Evolutionary conservation across 2,113 vertebrate genomes (phyloP).

Genomic region (Malurus alboscapulatus): DNA sequence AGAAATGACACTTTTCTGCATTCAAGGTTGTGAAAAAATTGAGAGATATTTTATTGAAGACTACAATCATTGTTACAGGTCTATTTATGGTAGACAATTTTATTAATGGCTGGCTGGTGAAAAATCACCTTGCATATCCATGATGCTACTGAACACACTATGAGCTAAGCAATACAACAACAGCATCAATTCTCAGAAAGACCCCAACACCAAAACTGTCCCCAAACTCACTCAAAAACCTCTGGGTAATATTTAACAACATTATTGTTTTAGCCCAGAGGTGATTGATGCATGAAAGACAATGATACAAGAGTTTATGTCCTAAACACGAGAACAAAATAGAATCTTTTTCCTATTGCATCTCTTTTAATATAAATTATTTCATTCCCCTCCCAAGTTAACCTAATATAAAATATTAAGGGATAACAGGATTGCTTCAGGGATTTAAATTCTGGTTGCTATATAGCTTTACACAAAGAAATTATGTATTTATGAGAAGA

Average conservation of each 20-base stretch:
- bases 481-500: background rate
- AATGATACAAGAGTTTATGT: background rate
- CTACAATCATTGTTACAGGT: background rate
- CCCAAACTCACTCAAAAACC: background rate
- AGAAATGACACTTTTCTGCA: background rate
- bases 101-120: background rate
- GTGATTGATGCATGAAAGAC: background rate
- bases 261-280: background rate
- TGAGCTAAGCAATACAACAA: background rate
- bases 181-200: background rate
- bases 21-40: background rate
- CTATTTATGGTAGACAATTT: background rate
- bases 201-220: accelerated
- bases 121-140: background rate
- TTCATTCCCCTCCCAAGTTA: background rate
- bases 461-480: background rate
- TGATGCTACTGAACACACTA: background rate
- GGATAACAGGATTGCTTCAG: background rate
- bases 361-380: background rate
- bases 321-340: background rate
- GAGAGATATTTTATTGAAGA: background rate
- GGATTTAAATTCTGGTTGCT: background rate
- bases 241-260: background rate
- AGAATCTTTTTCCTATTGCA: background rate
- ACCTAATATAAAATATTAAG: background rate